Base-by-base conservation (phyloP, 2,888 invertebrate species). In the Archaeoteleia sp. region DNA sequence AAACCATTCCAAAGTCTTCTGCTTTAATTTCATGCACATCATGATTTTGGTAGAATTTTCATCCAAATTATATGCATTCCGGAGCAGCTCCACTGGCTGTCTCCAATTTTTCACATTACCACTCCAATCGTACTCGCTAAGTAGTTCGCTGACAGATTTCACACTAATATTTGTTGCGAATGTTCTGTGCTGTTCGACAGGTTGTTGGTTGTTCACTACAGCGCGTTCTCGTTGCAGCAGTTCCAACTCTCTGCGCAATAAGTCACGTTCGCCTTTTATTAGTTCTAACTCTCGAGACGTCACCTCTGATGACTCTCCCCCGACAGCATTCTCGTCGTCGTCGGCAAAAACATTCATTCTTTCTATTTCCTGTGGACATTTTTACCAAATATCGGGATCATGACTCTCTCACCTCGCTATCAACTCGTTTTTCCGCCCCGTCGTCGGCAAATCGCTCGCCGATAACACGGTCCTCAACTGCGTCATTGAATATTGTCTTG, bases 1-100 rank as follows among this genome's bases (percentile, higher is more conserved):
- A 13, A 67, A 70, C 62, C 67, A 70, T n/a, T 27, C 23, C 10
- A 27, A 12, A 0, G 70, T 63, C 34, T 54, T 62, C 6, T 51
- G 58, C 25, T 53, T 62, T 2, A 70, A 39, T 30, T 60, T 70
- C 7, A 35, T 12, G 3, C 34, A 34, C 2, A 63, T 20, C n/a
- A 57, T 13, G 10, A 63, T 20, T 9, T 40, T 48, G 12, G n/a
- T n/a, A n/a, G n/a, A n/a, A n/a, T n/a, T n/a, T n/a, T n/a, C n/a
- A n/a, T n/a, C n/a, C n/a, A n/a, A n/a, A n/a, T n/a, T n/a, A n/a
- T n/a, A n/a, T n/a, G n/a, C n/a, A n/a, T n/a, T n/a, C n/a, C n/a
- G n/a, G n/a, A n/a, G n/a, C n/a, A n/a, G n/a, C n/a, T n/a, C n/a
- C n/a, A n/a, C n/a, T n/a, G n/a, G n/a, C n/a, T n/a, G n/a, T n/a